Conservation (phyloP, 2,797 vertebrate species). For the Gallinago nigripennis region DNA sequence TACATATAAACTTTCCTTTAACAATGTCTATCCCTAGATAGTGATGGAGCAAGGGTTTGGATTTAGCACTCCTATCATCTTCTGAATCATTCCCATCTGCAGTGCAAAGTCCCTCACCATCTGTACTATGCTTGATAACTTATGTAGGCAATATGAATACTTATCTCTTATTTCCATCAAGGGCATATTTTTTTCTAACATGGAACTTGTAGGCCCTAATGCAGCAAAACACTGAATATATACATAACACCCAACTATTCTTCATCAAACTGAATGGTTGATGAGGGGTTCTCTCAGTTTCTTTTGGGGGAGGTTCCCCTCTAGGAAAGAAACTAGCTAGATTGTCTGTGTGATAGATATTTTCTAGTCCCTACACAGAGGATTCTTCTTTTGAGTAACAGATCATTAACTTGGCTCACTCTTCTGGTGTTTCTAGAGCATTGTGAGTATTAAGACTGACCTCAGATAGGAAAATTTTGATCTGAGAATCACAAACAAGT, state of each 20-base stretch:
- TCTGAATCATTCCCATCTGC: conserved; percentile 62
- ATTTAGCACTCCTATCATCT: conserved; percentile 52
- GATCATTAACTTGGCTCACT: not conserved
- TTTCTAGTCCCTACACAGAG: not conserved
- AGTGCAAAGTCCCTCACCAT: conserved; percentile 56
- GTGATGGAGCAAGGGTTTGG: conserved; percentile 22
- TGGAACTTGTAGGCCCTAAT: not conserved
- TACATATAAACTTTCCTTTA: conserved; percentile 12
- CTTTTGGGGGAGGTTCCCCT: not conserved
- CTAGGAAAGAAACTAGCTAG: not conserved
- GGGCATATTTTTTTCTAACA: not conserved
- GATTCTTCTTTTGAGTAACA: not conserved
- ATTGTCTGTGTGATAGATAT: not conserved
- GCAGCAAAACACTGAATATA: not conserved
- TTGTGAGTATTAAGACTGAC: not conserved
- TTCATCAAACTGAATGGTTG: not conserved
- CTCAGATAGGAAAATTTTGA: not conserved
- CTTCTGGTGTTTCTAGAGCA: not conserved
- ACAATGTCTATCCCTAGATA: conserved; percentile 17
- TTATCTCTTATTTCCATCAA: not conserved
- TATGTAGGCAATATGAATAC: conserved; percentile 30
- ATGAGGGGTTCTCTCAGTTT: not conserved
- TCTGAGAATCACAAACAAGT: not conserved
- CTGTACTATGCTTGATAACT: conserved; percentile 39
- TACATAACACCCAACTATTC: not conserved